phyloP scores from a whole-genome alignment of 2,888 invertebrate genomes.

The Macrosoma leucophasiata region DNA sequence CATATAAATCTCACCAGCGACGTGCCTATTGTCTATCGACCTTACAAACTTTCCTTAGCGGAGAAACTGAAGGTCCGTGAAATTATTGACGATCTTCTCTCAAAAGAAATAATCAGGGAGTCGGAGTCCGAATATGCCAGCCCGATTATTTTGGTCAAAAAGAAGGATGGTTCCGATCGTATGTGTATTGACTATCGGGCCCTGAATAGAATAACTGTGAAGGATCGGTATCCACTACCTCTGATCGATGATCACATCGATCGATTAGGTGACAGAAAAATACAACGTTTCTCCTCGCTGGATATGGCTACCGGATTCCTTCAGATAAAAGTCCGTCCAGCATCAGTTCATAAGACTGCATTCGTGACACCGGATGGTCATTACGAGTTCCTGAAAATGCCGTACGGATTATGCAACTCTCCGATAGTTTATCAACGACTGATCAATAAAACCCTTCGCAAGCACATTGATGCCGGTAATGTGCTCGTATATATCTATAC shows the following conservation, averaged over 20 bases:
- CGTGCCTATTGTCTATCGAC: constrained; percentile 23
- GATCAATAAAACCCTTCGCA: constrained; percentile 6
- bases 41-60: constrained; percentile 23
- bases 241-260: constrained; percentile 10
- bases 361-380: too few species aligned
- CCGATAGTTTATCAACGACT: constrained; percentile 16
- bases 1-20: constrained; percentile 8
- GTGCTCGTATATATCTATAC: constrained; percentile 18
- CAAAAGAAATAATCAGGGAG: constrained; percentile 22
- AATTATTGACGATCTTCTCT: constrained; percentile 22
- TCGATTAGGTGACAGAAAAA: constrained; percentile 13
- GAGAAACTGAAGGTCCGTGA: constrained; percentile 24
- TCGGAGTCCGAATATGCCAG: constrained; percentile 28
- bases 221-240: constrained; percentile 24
- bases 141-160: constrained; percentile 26
- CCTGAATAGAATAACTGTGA: constrained; percentile 20
- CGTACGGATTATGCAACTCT: constrained; percentile 14
- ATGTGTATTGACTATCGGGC: constrained; percentile 27
- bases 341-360: constrained; percentile 27
- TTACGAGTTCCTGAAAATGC: constrained; percentile 17
- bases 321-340: constrained; percentile 21
- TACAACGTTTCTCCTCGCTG: constrained; percentile 18
- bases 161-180: constrained; percentile 28
- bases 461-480: constrained; percentile 5
- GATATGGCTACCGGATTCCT: constrained; percentile 21